Conservation (phyloP, 1,140 invertebrate genomes). For the Trichonephila clavata region DNA sequence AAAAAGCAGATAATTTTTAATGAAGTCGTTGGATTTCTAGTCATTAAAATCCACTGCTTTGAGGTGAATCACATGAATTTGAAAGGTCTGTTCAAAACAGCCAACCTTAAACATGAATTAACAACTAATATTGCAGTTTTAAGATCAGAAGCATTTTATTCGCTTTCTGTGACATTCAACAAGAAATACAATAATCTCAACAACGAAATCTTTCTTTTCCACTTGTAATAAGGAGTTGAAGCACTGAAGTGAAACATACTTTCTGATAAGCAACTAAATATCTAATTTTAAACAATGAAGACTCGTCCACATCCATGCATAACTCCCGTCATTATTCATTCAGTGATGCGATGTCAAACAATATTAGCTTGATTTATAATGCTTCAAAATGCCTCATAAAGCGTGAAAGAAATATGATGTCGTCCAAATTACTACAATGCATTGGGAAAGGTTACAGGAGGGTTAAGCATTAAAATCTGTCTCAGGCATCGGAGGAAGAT, state of each 20-base stretch:
- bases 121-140: not conserved
- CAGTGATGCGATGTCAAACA: slow-evolving; percentile 63
- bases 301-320: not conserved
- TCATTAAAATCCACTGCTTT: too few relatives aligned
- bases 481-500: not conserved
- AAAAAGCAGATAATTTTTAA: too few relatives aligned
- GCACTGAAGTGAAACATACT: not conserved
- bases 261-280: slow-evolving; percentile 42
- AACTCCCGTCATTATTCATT: slow-evolving; percentile 32
- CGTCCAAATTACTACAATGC: slow-evolving; percentile 4
- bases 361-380: slow-evolving; percentile 59
- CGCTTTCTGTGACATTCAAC: not conserved
- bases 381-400: slow-evolving; percentile 1
- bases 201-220: not conserved
- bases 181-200: slow-evolving; percentile 13
- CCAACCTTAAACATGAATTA: not conserved
- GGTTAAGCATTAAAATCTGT: slow-evolving; percentile 22
- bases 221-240: not conserved
- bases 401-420: slow-evolving; percentile 56
- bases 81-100: not conserved
- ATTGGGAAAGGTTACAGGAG: not conserved
- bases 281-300: slow-evolving; percentile 47
- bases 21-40: too few relatives aligned
- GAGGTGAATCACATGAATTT: too few relatives aligned
- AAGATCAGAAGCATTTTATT: not conserved